Evolutionary conservation across 1,140 invertebrate species (phyloP).

Genomic region (Phthorimaea operculella): DNA sequence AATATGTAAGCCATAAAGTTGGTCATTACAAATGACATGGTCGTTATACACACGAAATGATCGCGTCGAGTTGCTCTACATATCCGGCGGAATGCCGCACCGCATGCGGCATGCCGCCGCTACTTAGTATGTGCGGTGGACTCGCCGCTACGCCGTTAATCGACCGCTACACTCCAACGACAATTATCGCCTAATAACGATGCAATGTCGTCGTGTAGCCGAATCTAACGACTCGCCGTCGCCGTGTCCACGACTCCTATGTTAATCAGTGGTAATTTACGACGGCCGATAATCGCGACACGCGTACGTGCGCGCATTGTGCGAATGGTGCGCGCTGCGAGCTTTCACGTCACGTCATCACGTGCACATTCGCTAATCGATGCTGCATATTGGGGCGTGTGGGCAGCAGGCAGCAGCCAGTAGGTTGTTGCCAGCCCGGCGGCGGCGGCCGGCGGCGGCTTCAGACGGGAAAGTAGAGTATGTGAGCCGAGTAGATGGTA

Average conservation of each 20-base stretch:
- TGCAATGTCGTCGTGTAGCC: constrained; percentile 41
- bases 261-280: constrained; percentile 64
- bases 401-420: constrained; percentile 5
- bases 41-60: neutral
- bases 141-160: constrained; percentile 48
- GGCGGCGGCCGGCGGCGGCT: no score
- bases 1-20: no score
- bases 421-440: neutral
- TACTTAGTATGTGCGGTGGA: constrained; percentile 33
- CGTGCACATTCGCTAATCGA: constrained; percentile 39
- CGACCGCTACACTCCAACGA: constrained; percentile 50
- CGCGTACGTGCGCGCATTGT: constrained; percentile 59
- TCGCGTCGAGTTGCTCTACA: constrained; percentile 6
- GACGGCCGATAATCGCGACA: constrained; percentile 60
- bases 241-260: constrained; percentile 57
- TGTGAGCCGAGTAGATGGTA: constrained; percentile 11
- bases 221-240: constrained; percentile 52
- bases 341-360: constrained; percentile 29
- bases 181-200: constrained; percentile 62
- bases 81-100: constrained; percentile 18
- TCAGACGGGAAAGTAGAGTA: no score
- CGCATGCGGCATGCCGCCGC: constrained; percentile 17
- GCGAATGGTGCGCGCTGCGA: constrained; percentile 33
- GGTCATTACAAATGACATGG: no score
- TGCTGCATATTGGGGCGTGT: constrained; percentile 28